Conservation (phyloP, 1,140 invertebrate species). For the Drosophila erecta region DNA sequence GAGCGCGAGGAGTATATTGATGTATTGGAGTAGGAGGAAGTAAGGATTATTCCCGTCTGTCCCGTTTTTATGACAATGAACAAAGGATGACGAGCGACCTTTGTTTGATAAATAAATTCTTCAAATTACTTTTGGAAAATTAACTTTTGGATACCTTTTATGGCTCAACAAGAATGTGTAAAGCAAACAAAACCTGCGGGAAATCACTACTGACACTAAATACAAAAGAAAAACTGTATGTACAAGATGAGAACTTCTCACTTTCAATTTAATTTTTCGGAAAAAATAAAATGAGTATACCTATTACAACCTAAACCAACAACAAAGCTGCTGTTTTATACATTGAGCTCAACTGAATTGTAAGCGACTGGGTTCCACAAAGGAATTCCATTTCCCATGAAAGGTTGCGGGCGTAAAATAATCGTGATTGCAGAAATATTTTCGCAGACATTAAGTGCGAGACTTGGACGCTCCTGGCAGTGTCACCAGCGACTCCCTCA, state of each 20-base stretch:
- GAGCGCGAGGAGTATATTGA: conserved; percentile 58
- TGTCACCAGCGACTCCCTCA: too few species aligned
- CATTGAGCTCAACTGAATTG: conserved; percentile 51
- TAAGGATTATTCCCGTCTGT: conserved; percentile 73
- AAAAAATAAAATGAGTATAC: conserved; percentile 67
- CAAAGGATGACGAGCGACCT: conserved; percentile 41
- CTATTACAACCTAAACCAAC: conserved; percentile 46
- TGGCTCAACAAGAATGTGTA: conserved; percentile 54
- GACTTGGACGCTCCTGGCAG: too few species aligned
- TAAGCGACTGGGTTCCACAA: conserved; percentile 7
- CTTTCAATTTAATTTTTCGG: conserved; percentile 66
- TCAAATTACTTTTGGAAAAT: conserved; percentile 64
- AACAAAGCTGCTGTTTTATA: conserved; percentile 27
- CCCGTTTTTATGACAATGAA: conserved; percentile 60
- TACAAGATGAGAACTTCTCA: conserved; percentile 62
- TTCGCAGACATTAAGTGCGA: conserved; percentile 69
- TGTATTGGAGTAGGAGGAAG: conserved; percentile 14
- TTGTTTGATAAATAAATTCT: conserved; percentile 58
- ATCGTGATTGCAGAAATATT: conserved; percentile 62
- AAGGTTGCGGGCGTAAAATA: conserved; percentile 25
- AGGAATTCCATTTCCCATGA: conserved; percentile 41
- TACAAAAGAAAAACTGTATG: conserved; percentile 59
- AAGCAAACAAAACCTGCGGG: conserved; percentile 15
- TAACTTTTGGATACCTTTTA: conserved; percentile 69
- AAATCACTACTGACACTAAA: conserved; percentile 53